These are phyloP conservation scores for Sphaerolaimus hirsutus DNA, from an alignment of 2,888 invertebrate genomes.

Conservation along the genomic window DNA sequence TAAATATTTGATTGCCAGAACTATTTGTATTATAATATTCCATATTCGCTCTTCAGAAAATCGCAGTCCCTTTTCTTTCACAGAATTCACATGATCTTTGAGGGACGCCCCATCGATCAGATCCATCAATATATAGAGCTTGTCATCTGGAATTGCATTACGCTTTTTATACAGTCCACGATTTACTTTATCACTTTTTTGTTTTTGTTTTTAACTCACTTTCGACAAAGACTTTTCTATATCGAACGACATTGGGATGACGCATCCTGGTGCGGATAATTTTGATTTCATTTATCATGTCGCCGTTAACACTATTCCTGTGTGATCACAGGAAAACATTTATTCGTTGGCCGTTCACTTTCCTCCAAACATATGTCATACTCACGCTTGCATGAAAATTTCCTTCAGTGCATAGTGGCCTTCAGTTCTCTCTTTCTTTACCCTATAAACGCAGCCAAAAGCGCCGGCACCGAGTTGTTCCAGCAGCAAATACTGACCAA, in stretches of 20 bases:
- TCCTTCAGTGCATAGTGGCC: constrained; percentile 30
- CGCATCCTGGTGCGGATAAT: constrained; percentile 29
- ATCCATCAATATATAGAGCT: constrained; percentile 31
- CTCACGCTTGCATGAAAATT: constrained; percentile 10
- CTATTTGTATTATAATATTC: constrained; percentile 29
- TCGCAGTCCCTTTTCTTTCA: constrained; percentile 26
- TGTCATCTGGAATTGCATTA: constrained; percentile 16
- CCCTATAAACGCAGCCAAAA: constrained; percentile 32
- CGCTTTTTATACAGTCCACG: too few species aligned
- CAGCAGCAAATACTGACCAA: constrained; percentile 29
- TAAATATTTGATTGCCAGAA: constrained; percentile 29
- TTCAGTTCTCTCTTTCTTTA: constrained; percentile 23
- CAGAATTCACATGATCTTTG: constrained; percentile 28
- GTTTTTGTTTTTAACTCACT: constrained; percentile 14
- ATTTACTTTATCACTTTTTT: neutral
- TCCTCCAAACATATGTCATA: neutral
- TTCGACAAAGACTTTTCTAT: constrained; percentile 29
- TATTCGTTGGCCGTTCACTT: neutral
- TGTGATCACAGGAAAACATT: neutral
- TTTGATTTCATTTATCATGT: constrained; percentile 29
- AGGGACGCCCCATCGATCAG: constrained; percentile 30
- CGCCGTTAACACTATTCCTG: constrained; percentile 17
- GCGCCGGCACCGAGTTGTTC: constrained; percentile 30
- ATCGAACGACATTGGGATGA: constrained; percentile 30
- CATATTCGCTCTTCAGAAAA: constrained; percentile 28